These are phyloP conservation scores for Meloidogyne floridensis DNA, from an alignment of 1,140 invertebrate species.

Conservation along the genomic window DNA sequence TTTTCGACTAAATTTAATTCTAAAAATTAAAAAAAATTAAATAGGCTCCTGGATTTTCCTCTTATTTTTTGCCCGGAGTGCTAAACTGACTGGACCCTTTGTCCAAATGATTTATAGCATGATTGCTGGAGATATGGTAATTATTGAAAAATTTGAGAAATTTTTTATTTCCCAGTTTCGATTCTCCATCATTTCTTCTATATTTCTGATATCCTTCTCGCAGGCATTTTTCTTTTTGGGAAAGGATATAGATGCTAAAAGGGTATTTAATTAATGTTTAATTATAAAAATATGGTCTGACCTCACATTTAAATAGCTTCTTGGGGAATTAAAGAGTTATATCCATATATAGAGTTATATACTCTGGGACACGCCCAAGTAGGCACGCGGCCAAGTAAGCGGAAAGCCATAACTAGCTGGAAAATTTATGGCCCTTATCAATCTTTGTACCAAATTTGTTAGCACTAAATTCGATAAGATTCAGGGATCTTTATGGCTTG, in stretches of 20 bases:
- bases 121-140: conserved; percentile 89
- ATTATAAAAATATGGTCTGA: background rate
- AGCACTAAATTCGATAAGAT: no score
- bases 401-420: no score
- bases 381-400: no score
- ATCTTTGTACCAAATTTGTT: no score
- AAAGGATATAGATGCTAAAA: conserved; percentile 75
- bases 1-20: conserved; percentile 78
- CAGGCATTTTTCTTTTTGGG: conserved; percentile 96
- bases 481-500: no score
- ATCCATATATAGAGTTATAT: no score
- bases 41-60: conserved; percentile 26
- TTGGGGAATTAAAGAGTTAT: no score
- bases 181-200: conserved; percentile 90
- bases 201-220: conserved; percentile 89
- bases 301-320: no score
- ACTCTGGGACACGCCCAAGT: no score
- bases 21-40: background rate
- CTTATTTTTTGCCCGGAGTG: conserved; percentile 71
- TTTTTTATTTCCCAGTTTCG: conserved; percentile 70
- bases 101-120: conserved; percentile 98
- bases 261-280: background rate
- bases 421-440: no score
- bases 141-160: background rate
- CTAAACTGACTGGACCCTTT: conserved; percentile 89